Evolutionary conservation across 2,888 invertebrate species (phyloP).

Genomic region (Drosophila limbata): DNA sequence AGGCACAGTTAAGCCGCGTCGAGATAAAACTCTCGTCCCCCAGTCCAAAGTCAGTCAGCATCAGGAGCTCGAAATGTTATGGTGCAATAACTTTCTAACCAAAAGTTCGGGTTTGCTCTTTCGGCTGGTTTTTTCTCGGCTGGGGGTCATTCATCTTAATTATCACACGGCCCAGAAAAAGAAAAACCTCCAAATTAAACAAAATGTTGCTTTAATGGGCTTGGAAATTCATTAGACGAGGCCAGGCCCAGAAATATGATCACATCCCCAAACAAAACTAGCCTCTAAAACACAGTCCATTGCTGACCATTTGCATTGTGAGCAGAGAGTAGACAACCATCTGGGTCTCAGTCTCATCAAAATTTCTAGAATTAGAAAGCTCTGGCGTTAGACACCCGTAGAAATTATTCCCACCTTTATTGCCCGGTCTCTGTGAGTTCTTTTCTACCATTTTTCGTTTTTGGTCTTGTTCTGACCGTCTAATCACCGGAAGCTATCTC

Average conservation of each 20-base stretch:
- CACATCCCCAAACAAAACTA: slow-evolving; percentile 46
- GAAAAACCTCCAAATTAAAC: slow-evolving; percentile 60
- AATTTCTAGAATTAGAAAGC: slow-evolving; percentile 64
- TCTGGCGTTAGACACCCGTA: slow-evolving; percentile 47
- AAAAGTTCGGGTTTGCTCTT: slow-evolving; percentile 11
- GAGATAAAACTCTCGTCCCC: slow-evolving; percentile 34
- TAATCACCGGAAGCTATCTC: slow-evolving; percentile 79
- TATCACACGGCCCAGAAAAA: slow-evolving; percentile 66
- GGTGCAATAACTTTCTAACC: slow-evolving; percentile 78
- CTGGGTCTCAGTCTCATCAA: slow-evolving; percentile 27
- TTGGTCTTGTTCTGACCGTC: slow-evolving; percentile 50
- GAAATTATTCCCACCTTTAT: slow-evolving; percentile 76
- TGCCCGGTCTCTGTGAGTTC: slow-evolving; percentile 38
- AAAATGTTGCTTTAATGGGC: slow-evolving; percentile 62
- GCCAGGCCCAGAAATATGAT: slow-evolving; percentile 53
- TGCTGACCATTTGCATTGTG: slow-evolving; percentile 72
- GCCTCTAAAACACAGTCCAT: slow-evolving; percentile 62
- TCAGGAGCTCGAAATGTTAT: slow-evolving; percentile 48
- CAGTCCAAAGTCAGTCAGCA: slow-evolving; percentile 17
- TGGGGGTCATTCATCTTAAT: slow-evolving; percentile 79
- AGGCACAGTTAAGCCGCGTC: slow-evolving; percentile 42
- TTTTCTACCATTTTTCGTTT: slow-evolving; percentile 24
- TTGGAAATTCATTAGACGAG: slow-evolving; percentile 69
- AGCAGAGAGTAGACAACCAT: slow-evolving; percentile 39
- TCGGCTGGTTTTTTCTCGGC: not conserved